phyloP scores from a whole-genome alignment of 2,113 vertebrate genomes.

The Chaetura pelagica region DNA sequence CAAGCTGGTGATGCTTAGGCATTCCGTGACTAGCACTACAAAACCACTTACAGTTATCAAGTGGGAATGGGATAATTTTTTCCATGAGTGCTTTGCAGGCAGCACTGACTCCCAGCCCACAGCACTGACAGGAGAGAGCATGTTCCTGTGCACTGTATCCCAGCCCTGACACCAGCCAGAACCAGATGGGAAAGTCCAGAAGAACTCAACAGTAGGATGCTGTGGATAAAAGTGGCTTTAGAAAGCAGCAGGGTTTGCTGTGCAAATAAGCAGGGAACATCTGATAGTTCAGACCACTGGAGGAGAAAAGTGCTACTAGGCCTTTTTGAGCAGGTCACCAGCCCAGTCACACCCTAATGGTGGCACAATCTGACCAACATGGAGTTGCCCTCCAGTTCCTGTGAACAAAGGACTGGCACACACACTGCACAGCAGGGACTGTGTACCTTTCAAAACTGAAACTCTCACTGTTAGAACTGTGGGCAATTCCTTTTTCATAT shows the following conservation, averaged over 20 bases:
- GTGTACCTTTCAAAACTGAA: neutral
- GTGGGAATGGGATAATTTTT: neutral
- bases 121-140: neutral
- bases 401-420: neutral
- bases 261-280: neutral
- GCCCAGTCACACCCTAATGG: neutral
- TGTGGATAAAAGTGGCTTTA: neutral
- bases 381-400: neutral
- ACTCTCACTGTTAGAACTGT: neutral
- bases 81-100: accelerated
- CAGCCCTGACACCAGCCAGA: neutral
- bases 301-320: neutral
- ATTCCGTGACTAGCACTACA: accelerated
- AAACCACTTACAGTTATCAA: neutral
- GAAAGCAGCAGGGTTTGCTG: neutral
- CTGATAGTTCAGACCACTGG: neutral
- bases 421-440: accelerated
- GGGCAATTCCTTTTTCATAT: neutral
- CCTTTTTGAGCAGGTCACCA: neutral
- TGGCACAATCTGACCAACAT: accelerated
- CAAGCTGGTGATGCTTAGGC: neutral
- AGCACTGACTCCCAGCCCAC: neutral
- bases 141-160: neutral
- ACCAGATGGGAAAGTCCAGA: too few relatives aligned
- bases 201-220: neutral